Evolutionary conservation across 2,888 invertebrate genomes (phyloP).

Genomic region (Argyresthia albistria): DNA sequence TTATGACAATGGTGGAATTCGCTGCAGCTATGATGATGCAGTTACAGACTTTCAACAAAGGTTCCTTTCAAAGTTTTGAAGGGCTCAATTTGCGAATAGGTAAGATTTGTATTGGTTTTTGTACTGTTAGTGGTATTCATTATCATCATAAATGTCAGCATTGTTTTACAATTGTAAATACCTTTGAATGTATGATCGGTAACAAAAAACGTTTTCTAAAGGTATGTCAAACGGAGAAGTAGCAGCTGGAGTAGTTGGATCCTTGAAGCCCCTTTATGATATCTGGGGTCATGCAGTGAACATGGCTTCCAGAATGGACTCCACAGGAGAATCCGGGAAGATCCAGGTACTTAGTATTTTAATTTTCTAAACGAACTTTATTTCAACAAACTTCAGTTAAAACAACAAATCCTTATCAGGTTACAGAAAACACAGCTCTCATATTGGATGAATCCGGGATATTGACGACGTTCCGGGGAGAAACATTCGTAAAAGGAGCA

Average conservation of each 20-base stretch:
- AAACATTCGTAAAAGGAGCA: conserved; percentile 81
- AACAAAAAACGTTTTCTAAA: conserved; percentile 22
- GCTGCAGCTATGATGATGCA: conserved; percentile 67
- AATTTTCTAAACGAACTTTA: too few relatives aligned
- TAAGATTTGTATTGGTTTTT: conserved; percentile 34
- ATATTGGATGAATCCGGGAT: conserved; percentile 79
- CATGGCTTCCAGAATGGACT: conserved; percentile 97
- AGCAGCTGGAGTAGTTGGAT: conserved; percentile 95
- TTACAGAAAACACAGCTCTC: conserved; percentile 80
- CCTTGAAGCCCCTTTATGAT: conserved; percentile 94
- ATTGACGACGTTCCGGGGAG: conserved; percentile 78
- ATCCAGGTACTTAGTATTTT: conserved; percentile 77
- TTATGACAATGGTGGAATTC: conserved; percentile 62
- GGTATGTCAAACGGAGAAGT: conserved; percentile 93
- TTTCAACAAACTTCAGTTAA: too few relatives aligned
- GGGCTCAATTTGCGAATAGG: conserved; percentile 83
- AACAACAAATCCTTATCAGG: conserved; percentile 34
- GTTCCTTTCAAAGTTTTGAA: conserved; percentile 72
- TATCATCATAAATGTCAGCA: not conserved
- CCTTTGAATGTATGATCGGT: not conserved
- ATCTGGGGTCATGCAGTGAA: conserved; percentile 98
- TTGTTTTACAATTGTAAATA: not conserved
- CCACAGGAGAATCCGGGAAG: conserved; percentile 84
- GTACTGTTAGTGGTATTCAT: not conserved
- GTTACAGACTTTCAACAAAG: conserved; percentile 66